Evolutionary conservation across 30 jellyfish, hydroid and myxozoan genomes (phyloP).

Genomic region (Pelagia noctiluca): DNA sequence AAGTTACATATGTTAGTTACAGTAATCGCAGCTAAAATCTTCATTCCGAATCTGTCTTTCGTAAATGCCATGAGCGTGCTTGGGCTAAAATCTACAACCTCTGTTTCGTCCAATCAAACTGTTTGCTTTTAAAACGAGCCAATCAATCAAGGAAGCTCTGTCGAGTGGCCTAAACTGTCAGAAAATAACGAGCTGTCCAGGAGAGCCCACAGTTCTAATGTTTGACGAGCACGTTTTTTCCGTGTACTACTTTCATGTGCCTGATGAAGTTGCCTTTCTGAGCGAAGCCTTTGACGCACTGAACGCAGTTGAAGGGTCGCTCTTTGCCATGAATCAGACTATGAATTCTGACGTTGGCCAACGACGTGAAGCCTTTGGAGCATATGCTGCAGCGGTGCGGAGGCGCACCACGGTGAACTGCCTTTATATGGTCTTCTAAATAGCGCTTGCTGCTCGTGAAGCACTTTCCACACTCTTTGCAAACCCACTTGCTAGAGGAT

Average conservation of each 20-base stretch:
- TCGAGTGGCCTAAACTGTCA: too few species aligned
- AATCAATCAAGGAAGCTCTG: too few species aligned
- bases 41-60: too few species aligned
- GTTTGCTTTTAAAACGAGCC: too few species aligned
- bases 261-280: constrained; percentile 70
- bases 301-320: constrained; percentile 60
- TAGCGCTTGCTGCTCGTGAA: constrained; percentile 58
- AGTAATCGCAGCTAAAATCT: too few species aligned
- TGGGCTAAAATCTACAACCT: too few species aligned
- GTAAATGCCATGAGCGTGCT: too few species aligned
- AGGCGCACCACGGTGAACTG: constrained; percentile 66
- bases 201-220: too few species aligned
- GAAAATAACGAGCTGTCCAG: too few species aligned
- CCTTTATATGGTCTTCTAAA: constrained; percentile 62
- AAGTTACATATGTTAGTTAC: too few species aligned
- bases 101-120: too few species aligned
- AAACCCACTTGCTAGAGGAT: constrained; percentile 52
- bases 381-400: constrained; percentile 62
- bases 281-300: constrained; percentile 63
- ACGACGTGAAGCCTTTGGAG: constrained; percentile 57
- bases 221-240: constrained; percentile 33
- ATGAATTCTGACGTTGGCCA: constrained; percentile 61
- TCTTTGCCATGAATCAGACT: constrained; percentile 48
- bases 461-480: constrained; percentile 75
- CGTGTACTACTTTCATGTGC: constrained; percentile 65